A percentile compares a stretch with the other conserved stretches of the same genome.
Conservation (phyloP, 2,888 invertebrate genomes). For the Ariolimax columbianus region DNA sequence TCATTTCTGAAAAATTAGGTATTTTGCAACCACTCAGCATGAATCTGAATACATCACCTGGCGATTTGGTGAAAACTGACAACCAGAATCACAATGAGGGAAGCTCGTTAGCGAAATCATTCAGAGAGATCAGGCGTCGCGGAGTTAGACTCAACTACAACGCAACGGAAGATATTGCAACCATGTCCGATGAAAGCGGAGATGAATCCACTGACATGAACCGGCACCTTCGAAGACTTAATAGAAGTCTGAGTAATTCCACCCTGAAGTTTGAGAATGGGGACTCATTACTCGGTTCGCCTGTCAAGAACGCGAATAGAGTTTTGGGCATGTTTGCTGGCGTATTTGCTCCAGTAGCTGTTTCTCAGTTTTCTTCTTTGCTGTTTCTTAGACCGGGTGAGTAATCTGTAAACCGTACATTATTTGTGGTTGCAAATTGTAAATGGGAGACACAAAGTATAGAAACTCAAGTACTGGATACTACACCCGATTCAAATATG, state of each 20-base stretch:
- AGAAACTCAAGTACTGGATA: too few species aligned
- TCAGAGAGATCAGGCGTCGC: background rate
- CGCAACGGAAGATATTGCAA: background rate
- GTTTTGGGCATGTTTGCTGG: conserved; percentile 93
- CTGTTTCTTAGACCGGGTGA: conserved; percentile 96
- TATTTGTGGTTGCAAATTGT: too few species aligned
- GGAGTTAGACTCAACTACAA: background rate
- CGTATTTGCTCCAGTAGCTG: conserved; percentile 97
- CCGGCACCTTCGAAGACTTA: background rate
- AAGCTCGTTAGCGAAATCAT: background rate
- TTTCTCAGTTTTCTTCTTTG: conserved; percentile 99
- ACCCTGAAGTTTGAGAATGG: conserved; percentile 17
- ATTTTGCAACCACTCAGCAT: background rate
- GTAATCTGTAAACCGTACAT: too few species aligned
- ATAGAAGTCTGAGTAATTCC: conserved; percentile 35
- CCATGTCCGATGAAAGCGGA: background rate
- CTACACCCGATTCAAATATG: too few species aligned
- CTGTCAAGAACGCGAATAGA: conserved; percentile 40
- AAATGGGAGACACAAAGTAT: too few species aligned
- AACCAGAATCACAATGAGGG: background rate
- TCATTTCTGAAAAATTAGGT: background rate
- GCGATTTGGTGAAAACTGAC: background rate
- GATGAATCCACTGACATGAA: background rate
- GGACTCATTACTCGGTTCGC: background rate
- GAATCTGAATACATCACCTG: background rate